Evolutionary conservation across 2,888 invertebrate species (phyloP).

Genomic region (Stenoptilia bipunctidactyla): DNA sequence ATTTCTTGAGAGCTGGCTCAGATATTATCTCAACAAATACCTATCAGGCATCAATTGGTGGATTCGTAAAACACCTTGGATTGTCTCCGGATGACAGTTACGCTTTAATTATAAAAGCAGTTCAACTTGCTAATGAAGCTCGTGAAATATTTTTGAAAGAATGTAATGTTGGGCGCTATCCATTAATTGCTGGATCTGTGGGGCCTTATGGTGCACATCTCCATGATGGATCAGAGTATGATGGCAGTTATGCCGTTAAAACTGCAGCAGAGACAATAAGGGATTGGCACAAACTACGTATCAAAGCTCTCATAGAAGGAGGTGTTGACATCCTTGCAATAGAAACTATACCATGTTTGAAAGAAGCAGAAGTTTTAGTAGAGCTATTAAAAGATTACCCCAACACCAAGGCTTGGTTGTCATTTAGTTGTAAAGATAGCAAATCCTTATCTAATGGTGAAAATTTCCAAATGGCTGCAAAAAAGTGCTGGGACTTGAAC

Average conservation of each 20-base stretch:
- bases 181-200: constrained; percentile 85
- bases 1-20: constrained; percentile 87
- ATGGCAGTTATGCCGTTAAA: constrained; percentile 79
- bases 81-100: constrained; percentile 76
- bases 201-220: constrained; percentile 93
- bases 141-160: constrained; percentile 70
- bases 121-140: constrained; percentile 79
- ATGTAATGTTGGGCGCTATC: constrained; percentile 35
- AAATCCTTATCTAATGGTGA: constrained; percentile 80
- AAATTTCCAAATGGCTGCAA: constrained; percentile 75
- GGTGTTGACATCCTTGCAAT: constrained; percentile 90
- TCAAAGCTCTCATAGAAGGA: constrained; percentile 80
- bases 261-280: constrained; percentile 73
- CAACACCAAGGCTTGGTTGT: constrained; percentile 84
- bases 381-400: constrained; percentile 84
- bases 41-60: constrained; percentile 86
- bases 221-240: constrained; percentile 92
- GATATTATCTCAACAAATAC: constrained; percentile 89
- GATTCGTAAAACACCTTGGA: constrained; percentile 80
- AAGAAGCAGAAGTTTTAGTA: constrained; percentile 85
- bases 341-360: constrained; percentile 90
- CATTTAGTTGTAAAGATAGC: constrained; percentile 83
- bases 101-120: constrained; percentile 79
- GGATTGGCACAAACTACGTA: constrained; percentile 87
- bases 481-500: constrained; percentile 76